These are phyloP conservation scores for Amphipyra berbera DNA, from an alignment of 2,888 invertebrate species.

Conservation along the genomic window DNA sequence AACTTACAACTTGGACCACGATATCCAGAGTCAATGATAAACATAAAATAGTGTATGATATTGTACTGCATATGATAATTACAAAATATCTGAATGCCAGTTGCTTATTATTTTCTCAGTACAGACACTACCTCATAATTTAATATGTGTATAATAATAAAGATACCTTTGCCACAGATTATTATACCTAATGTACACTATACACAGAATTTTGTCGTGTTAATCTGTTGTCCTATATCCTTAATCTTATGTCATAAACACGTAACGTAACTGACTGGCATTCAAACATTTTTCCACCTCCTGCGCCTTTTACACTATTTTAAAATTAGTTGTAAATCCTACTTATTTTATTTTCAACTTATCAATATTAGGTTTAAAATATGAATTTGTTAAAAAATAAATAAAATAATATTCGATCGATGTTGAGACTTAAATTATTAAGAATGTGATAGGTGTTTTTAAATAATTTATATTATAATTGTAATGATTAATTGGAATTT, in stretches of 20 bases:
- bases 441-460: conserved; percentile 81
- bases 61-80: conserved; percentile 53
- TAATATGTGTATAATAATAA: background rate
- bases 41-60: conserved; percentile 2
- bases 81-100: conserved; percentile 32
- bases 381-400: conserved; percentile 64
- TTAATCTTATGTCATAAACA: background rate
- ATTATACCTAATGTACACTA: too few relatives aligned
- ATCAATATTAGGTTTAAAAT: conserved; percentile 38
- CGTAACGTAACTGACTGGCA: conserved; percentile 39
- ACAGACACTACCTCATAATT: conserved; percentile 2
- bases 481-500: conserved; percentile 67
- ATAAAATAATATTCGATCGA: conserved; percentile 71
- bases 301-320: conserved; percentile 38
- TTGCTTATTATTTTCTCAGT: conserved; percentile 5
- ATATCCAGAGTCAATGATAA: background rate
- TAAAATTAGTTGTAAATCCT: conserved; percentile 25
- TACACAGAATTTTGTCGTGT: background rate
- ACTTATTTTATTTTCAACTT: conserved; percentile 26
- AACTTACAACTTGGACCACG: conserved; percentile 14
- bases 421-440: conserved; percentile 77
- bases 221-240: conserved; percentile 3
- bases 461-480: conserved; percentile 66
- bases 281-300: conserved; percentile 28
- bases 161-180: too few relatives aligned